A percentile compares a stretch with the other conserved stretches of the same genome.
Evolutionary conservation across 2,113 vertebrate genomes (phyloP).

Genomic region (Halcyon malimbica): DNA sequence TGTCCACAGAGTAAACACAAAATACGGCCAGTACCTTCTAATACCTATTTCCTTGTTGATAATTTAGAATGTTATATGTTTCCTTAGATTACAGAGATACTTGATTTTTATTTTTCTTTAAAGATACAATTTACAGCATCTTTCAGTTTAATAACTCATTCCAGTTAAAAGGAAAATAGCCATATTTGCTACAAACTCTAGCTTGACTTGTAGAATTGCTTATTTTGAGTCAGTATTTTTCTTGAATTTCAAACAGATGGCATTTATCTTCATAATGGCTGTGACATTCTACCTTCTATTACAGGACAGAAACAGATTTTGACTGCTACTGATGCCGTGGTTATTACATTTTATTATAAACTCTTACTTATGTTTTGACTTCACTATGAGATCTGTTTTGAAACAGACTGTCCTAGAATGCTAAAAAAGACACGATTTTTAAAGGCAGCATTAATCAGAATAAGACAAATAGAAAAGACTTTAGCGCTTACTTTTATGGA

Average conservation of each 20-base stretch:
- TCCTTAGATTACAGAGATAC: neutral
- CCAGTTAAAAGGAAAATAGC: neutral
- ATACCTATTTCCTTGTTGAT: neutral
- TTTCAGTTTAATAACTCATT: neutral
- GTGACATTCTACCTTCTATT: neutral
- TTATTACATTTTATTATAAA: neutral
- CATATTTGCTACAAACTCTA: neutral
- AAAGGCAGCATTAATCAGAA: neutral
- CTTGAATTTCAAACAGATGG: neutral
- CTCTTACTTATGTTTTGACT: neutral
- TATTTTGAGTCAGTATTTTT: neutral
- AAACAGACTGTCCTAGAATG: neutral
- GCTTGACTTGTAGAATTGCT: neutral
- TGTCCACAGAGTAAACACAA: neutral
- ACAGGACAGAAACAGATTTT: neutral
- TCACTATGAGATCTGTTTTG: constrained; percentile 6
- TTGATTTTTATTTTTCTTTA: neutral
- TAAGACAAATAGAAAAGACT: neutral
- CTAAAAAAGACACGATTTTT: neutral
- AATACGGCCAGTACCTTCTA: neutral
- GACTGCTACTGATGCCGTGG: neutral
- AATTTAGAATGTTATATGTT: neutral
- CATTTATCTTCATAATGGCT: neutral
- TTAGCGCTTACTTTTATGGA: neutral
- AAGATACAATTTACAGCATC: neutral